Evolutionary conservation across 2,113 vertebrate genomes (phyloP).

Genomic region (Chionis minor): DNA sequence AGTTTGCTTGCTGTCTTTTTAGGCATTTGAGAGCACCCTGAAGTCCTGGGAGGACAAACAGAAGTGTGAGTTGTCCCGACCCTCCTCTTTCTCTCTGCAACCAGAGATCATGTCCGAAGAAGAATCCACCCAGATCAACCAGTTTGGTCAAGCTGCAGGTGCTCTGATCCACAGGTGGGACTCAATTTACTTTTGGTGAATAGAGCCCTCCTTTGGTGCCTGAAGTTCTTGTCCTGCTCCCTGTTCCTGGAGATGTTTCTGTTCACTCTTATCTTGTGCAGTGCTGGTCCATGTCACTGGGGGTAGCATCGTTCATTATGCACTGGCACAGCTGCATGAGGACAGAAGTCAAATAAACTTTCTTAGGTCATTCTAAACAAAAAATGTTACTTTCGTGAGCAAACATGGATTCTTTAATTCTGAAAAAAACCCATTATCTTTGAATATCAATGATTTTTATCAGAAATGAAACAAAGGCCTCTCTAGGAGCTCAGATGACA

Average conservation of each 20-base stretch:
- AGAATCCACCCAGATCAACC: conserved; percentile 86
- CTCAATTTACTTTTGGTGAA: neutral
- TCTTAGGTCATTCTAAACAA: neutral
- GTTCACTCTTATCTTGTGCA: neutral
- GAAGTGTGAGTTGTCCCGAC: conserved; percentile 88
- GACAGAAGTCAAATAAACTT: neutral
- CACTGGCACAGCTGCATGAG: neutral
- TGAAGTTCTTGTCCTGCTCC: neutral
- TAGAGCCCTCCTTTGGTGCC: neutral
- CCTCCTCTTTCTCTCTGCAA: conserved; percentile 80
- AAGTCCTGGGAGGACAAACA: conserved; percentile 99
- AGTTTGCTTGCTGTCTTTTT: neutral
- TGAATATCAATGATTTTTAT: neutral
- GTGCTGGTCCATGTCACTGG: neutral
- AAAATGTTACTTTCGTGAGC: neutral
- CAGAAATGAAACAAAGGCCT: neutral
- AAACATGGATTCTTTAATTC: neutral
- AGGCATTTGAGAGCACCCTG: conserved; percentile 95
- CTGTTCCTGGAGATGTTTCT: neutral
- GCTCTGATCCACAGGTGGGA: conserved; percentile 90
- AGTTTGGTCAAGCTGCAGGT: conserved; percentile 90
- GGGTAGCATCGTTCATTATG: neutral
- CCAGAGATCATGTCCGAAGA: conserved; percentile 91
- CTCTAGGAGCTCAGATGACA: neutral
- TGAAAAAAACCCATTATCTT: neutral